phyloP scores from a whole-genome alignment of 1,140 invertebrate species.

The Panagrolaimus sp. region DNA sequence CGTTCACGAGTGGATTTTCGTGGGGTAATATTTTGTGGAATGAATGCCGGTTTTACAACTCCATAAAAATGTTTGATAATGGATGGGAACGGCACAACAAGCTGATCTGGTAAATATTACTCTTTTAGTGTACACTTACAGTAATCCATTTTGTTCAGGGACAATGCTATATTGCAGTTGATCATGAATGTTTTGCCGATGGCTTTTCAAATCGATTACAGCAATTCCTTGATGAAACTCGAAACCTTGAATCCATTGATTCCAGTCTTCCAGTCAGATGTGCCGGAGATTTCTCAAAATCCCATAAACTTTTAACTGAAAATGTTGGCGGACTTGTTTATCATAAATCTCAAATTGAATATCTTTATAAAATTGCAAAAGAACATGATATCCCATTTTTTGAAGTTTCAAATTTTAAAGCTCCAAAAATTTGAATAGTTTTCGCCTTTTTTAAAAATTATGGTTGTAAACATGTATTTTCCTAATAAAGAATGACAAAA shows the following conservation, averaged over 20 bases:
- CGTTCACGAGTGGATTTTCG: background rate
- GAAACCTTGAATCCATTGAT: slow-evolving; percentile 61
- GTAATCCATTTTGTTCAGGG: slow-evolving; percentile 63
- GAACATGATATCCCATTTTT: background rate
- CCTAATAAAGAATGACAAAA: no score
- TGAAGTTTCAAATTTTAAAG: background rate
- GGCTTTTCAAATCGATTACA: slow-evolving; percentile 73
- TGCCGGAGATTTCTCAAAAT: background rate
- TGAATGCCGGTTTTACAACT: slow-evolving; percentile 60
- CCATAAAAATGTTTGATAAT: slow-evolving; percentile 69
- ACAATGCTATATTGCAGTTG: slow-evolving; percentile 82
- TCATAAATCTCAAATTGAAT: background rate
- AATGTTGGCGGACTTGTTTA: slow-evolving; percentile 12
- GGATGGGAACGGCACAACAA: slow-evolving; percentile 67
- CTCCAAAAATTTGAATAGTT: no score
- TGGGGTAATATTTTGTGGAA: slow-evolving; percentile 17
- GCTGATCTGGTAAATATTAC: slow-evolving; percentile 68
- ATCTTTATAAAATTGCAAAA: background rate
- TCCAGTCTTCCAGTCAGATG: background rate
- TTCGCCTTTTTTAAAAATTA: no score
- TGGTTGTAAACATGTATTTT: no score
- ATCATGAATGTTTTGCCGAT: slow-evolving; percentile 75
- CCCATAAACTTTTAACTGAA: background rate
- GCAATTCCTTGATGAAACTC: slow-evolving; percentile 63
- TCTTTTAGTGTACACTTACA: background rate